Base-by-base conservation (phyloP, 1,140 invertebrate species). In the Zaprionus inermis region DNA sequence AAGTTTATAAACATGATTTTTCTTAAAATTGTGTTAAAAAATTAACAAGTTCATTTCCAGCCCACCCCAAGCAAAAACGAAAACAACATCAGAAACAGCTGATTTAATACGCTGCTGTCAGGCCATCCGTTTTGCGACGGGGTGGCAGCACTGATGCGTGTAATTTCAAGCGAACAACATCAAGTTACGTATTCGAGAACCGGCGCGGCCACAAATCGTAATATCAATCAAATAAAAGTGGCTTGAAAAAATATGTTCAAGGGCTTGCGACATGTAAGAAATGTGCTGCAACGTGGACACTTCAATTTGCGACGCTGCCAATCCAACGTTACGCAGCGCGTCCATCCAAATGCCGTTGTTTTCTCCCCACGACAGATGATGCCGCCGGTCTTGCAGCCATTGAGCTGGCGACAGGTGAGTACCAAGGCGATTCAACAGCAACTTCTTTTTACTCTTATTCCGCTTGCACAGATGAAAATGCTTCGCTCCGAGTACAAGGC, bases 401-500 rank as follows among this genome's bases (percentile, higher is more conserved):
- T 89, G 1, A 89, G 75, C 59, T 79, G 81, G 63, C 84, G 84
- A 55, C 84, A 89, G 84, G 84, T 89, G 36, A 66, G 66, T 76
- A 22, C 20, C 2, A 41, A 5, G 7, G 0, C 12, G 5, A 12
- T 6, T 30, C 36, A 28, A 10, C 4, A 30, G 12, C 12, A 34
- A 3, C 12, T 4, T 24, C 5, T 10, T n/a, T 38, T 4, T 32
- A 36, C 12, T 11, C 12, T 12, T 12, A 12, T 22, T 16, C 18
- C 18, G 9, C 12, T 6, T 28, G 1, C 28, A 14, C 58, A 91
- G 91, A 57, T 86, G 14, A 92, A 74, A 76, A 90, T 85, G 64
- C 79, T 93, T 22, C 83, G 90, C 46, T 90, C 77, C 68, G 93
- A 94, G 92, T 94, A 93, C 72, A 81, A 91, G 68, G 92, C 93